Conservation (phyloP, 2,888 invertebrate species). For the Pegoplata infirma region DNA sequence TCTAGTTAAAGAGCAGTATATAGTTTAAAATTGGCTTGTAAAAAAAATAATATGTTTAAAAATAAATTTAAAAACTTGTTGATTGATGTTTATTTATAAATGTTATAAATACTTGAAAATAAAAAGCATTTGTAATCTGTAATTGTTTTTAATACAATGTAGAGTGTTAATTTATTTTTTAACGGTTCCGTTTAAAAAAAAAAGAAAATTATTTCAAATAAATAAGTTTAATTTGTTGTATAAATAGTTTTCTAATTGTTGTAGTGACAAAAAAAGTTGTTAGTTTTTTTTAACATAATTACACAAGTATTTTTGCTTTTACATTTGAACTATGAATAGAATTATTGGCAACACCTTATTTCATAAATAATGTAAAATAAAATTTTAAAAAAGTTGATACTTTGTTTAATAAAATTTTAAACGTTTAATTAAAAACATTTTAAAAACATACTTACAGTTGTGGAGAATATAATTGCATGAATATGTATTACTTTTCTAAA, state of each 20-base stretch:
- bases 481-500: too few species aligned
- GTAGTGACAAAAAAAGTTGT: background rate
- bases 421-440: too few species aligned
- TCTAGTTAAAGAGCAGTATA: too few species aligned
- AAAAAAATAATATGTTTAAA: background rate
- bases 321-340: background rate
- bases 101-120: background rate
- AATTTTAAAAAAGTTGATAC: too few species aligned
- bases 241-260: background rate
- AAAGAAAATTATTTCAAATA: background rate
- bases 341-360: background rate
- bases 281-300: background rate
- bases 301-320: background rate
- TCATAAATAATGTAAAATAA: background rate
- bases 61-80: background rate
- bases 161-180: background rate
- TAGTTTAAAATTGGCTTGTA: background rate
- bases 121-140: background rate
- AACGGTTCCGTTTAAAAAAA: background rate
- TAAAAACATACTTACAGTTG: too few species aligned
- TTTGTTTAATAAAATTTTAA: too few species aligned
- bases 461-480: too few species aligned
- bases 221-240: background rate
- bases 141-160: background rate
- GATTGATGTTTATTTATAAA: background rate